phyloP scores from a whole-genome alignment of 2,888 invertebrate genomes.

The Thera britannica region DNA sequence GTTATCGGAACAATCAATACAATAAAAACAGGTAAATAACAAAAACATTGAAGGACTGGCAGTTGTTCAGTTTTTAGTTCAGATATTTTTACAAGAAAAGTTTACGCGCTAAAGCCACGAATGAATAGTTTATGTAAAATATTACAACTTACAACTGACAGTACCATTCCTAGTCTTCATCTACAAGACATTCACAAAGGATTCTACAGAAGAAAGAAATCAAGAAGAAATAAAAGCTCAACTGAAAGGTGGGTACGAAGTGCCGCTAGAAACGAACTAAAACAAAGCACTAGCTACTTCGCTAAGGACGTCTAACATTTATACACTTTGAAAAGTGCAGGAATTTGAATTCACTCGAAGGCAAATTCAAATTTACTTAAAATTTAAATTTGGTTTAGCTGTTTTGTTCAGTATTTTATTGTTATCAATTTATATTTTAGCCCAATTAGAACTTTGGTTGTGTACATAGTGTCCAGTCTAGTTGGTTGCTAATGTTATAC shows the following conservation, averaged over 20 bases:
- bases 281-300: conserved; percentile 77
- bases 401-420: conserved; percentile 35
- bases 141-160: conserved; percentile 29
- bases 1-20: conserved; percentile 8
- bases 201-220: conserved; percentile 73
- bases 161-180: conserved; percentile 21
- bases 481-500: not conserved
- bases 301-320: conserved; percentile 78
- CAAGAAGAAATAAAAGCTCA: conserved; percentile 66
- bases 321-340: conserved; percentile 52
- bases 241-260: conserved; percentile 79
- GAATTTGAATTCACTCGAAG: conserved; percentile 54
- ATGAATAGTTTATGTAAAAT: no score
- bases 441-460: conserved; percentile 1
- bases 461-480: conserved; percentile 22
- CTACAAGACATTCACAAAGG: conserved; percentile 56
- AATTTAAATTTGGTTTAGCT: conserved; percentile 58
- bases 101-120: no score
- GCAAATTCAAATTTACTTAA: conserved; percentile 52
- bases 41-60: conserved; percentile 29
- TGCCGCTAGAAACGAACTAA: conserved; percentile 79
- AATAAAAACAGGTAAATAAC: conserved; percentile 38
- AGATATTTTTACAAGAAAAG: not conserved
- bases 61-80: conserved; percentile 16
- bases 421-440: not conserved